A percentile compares a stretch with the other conserved stretches of the same genome.
Evolutionary conservation across 2,797 vertebrate genomes (phyloP).

Genomic region (Emys orbicularis): DNA sequence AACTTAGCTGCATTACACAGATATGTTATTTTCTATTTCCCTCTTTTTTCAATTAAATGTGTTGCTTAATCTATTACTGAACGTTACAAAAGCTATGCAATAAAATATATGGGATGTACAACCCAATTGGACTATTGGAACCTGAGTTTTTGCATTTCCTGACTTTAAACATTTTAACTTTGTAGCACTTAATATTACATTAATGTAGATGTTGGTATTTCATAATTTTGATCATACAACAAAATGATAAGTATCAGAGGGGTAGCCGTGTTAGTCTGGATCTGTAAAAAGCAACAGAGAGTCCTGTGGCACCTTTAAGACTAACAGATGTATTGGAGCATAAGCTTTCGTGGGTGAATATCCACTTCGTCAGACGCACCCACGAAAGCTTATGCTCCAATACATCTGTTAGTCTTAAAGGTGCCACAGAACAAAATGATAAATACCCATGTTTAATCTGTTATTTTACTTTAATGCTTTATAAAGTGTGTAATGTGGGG

Average conservation of each 20-base stretch:
- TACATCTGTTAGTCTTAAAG: too few relatives aligned
- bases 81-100: conserved; percentile 32
- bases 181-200: background rate
- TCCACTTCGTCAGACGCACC: too few relatives aligned
- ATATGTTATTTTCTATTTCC: conserved; percentile 31
- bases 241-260: background rate
- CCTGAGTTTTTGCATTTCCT: background rate
- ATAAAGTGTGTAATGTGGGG: background rate
- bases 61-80: conserved; percentile 58
- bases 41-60: conserved; percentile 12
- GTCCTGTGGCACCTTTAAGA: too few relatives aligned
- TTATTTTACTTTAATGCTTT: conserved; percentile 16
- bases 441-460: background rate
- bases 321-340: too few relatives aligned
- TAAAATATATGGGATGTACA: conserved; percentile 21
- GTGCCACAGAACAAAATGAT: background rate
- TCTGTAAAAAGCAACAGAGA: too few relatives aligned
- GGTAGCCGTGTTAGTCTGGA: too few relatives aligned
- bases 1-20: conserved; percentile 4
- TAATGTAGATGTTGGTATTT: background rate
- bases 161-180: conserved; percentile 24
- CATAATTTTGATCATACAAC: background rate
- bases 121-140: background rate
- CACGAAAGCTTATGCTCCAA: too few relatives aligned
- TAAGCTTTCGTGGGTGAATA: too few relatives aligned